Evolutionary conservation across 2,113 vertebrate species (phyloP), one percentile per base, ranked within the genome.

Genomic region (Beaufortia kweichowensis): DNA sequence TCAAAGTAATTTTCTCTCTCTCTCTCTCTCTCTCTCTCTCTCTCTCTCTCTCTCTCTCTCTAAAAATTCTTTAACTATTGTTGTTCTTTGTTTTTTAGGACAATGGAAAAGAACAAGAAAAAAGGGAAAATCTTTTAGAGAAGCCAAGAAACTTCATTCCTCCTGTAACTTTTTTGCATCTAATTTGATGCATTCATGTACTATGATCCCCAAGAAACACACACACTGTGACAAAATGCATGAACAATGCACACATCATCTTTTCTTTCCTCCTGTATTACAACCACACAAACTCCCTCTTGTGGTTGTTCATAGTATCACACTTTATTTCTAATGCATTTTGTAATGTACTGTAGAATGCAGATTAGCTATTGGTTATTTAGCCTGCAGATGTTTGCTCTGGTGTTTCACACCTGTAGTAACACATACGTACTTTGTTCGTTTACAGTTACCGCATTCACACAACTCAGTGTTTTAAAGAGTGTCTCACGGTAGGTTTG

Each of bases 81-180:
- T 33, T 26, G 15, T 23, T 69, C n/a, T 39, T 46, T 82, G 53
- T 74, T 53, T 75, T 69, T 60, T 85, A 93, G 92, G 84, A 93
- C 92, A 23, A 93, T 93, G 91, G 92, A 93, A 48, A 93, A 93
- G 86, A 93, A 93, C 85, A 93, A 93, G 88, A 93, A 93, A 87
- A 93, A 93, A 83, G 92, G 92, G 24, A 93, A 93, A 55, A 93
- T 93, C 85, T 92, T 93, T 76, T 93, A 83, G 90, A 48, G 50
- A 70, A 64, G 41, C 33, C 24, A 41, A 59, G 0, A 4, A 9
- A 31, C 68, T 50, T 7, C 0, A 60, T 0, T 61, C 55, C 76
- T 84, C 62, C 78, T 46, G 43, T 78, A 46, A 71, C 68, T 43
- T 71, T 46, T 72, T 81, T 64, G 72, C 76, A 79, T 77, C 65